phyloP scores from a whole-genome alignment of 35 echinoderm and acorn worm species.

The Diadema setosum region DNA sequence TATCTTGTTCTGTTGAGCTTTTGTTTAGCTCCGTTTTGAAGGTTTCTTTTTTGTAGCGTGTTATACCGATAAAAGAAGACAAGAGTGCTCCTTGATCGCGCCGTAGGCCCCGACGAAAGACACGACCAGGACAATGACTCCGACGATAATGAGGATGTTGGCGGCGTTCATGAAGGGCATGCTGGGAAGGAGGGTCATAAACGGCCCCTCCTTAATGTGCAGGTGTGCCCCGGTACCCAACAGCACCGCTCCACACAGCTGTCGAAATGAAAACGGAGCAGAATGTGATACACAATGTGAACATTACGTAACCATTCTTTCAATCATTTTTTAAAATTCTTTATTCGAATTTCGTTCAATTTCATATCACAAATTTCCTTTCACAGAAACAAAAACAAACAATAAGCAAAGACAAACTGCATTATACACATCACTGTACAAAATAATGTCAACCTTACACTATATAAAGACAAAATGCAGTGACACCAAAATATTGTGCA shows the following conservation, averaged over 20 bases:
- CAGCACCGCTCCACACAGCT: slow-evolving; percentile 60
- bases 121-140: slow-evolving; percentile 62
- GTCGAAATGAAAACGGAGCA: background rate
- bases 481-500: no score
- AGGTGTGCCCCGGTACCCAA: slow-evolving; percentile 55
- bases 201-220: slow-evolving; percentile 43
- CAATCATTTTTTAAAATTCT: background rate
- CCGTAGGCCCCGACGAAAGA: slow-evolving; percentile 70
- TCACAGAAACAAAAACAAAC: background rate
- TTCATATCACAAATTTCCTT: background rate
- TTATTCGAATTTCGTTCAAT: background rate
- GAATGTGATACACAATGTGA: background rate
- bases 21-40: background rate
- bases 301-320: background rate
- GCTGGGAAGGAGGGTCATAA: slow-evolving; percentile 73
- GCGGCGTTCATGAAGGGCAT: slow-evolving; percentile 74
- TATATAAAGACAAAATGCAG: background rate
- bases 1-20: background rate
- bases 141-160: slow-evolving; percentile 44
- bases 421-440: background rate
- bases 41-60: background rate
- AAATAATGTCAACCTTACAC: background rate
- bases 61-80: slow-evolving; percentile 60
- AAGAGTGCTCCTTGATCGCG: slow-evolving; percentile 60
- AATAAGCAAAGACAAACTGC: background rate